Evolutionary conservation across 23 tunicate species (phyloP).

Genomic region (Trididemnum nubilum): DNA sequence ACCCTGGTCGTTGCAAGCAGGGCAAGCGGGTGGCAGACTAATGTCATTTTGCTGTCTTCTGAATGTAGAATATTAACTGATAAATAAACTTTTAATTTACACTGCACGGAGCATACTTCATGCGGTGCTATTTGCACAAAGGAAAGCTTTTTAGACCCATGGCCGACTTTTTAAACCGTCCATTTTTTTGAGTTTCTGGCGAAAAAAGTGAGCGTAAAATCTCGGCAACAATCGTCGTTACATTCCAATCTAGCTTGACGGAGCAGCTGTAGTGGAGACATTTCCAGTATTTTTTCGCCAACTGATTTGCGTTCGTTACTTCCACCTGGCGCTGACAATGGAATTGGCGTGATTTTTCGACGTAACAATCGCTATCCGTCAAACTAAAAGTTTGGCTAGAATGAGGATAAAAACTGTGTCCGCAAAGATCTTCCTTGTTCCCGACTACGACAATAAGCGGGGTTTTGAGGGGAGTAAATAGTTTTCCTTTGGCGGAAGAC

Average conservation of each 20-base stretch:
- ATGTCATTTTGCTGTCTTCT: too few relatives aligned
- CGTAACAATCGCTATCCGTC: neutral
- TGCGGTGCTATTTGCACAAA: too few relatives aligned
- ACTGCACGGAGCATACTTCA: too few relatives aligned
- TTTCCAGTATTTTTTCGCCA: conserved; percentile 42
- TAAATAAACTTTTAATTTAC: too few relatives aligned
- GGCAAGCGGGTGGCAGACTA: too few relatives aligned
- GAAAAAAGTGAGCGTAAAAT: neutral
- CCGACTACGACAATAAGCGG: conserved; percentile 27
- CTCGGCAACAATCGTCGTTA: conserved; percentile 1
- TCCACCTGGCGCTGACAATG: neutral
- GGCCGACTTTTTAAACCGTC: conserved; percentile 1
- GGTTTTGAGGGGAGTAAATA: neutral
- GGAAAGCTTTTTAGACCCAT: too few relatives aligned
- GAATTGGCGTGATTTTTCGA: neutral
- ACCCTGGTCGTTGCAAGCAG: too few relatives aligned
- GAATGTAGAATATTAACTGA: too few relatives aligned
- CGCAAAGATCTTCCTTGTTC: conserved; percentile 29
- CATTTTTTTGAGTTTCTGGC: neutral
- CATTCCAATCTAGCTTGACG: conserved; percentile 51
- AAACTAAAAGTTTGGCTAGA: neutral
- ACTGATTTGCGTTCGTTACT: neutral
- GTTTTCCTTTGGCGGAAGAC: neutral
- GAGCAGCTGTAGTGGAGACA: conserved; percentile 40
- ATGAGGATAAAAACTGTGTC: neutral